These are phyloP conservation scores for Spodoptera littoralis DNA, from an alignment of 2,888 invertebrate species.

Conservation along the genomic window DNA sequence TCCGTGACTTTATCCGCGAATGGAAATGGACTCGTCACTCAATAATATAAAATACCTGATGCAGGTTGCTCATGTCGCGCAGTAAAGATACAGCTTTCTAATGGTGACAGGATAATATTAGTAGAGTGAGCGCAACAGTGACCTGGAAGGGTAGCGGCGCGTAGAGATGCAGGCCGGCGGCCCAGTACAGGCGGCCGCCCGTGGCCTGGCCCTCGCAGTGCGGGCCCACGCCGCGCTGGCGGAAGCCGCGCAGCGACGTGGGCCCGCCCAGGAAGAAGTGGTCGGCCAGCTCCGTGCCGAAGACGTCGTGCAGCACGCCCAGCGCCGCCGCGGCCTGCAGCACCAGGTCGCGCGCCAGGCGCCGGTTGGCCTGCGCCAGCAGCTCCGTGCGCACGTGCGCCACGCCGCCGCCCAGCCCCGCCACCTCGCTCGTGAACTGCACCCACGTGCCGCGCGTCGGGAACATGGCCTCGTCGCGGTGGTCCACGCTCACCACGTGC, in stretches of 20 bases:
- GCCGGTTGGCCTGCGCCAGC: slow-evolving; percentile 74
- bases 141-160: slow-evolving; percentile 95
- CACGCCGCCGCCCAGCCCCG: slow-evolving; percentile 97
- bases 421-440: slow-evolving; percentile 79
- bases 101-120: too few relatives aligned
- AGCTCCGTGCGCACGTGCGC: slow-evolving; percentile 95
- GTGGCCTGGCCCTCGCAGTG: slow-evolving; percentile 51
- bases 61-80: too few relatives aligned
- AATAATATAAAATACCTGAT: too few relatives aligned
- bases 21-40: too few relatives aligned
- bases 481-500: slow-evolving; percentile 38
- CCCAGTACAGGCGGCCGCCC: slow-evolving; percentile 90
- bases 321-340: slow-evolving; percentile 91
- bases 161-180: slow-evolving; percentile 95
- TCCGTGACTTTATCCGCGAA: too few relatives aligned
- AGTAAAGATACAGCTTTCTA: too few relatives aligned
- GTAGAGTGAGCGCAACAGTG: too few relatives aligned
- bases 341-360: slow-evolving; percentile 76
- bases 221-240: slow-evolving; percentile 52
- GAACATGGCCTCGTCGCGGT: slow-evolving; percentile 46
- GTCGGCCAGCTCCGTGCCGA: slow-evolving; percentile 52
- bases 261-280: slow-evolving; percentile 54
- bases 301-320: slow-evolving; percentile 85
- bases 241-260: slow-evolving; percentile 51
- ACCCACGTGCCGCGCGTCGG: slow-evolving; percentile 47